A percentile compares a stretch with the other conserved stretches of the same genome.
phyloP scores from a whole-genome alignment of 2,888 invertebrate genomes.

The Litoditis marina region DNA sequence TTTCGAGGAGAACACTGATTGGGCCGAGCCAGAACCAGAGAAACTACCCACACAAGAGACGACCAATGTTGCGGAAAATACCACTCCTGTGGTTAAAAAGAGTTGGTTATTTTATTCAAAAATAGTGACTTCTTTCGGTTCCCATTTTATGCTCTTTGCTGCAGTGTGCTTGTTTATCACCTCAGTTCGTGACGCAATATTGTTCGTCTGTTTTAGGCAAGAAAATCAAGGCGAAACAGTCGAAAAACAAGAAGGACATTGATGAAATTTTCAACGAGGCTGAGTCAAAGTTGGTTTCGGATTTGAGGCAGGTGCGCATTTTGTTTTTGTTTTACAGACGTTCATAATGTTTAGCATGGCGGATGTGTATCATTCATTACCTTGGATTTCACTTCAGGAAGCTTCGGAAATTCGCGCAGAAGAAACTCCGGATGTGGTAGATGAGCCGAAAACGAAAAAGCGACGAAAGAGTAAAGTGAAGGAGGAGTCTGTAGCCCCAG shows the following conservation, averaged over 20 bases:
- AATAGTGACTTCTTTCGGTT: no score
- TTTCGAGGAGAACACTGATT: slow-evolving; percentile 30
- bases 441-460: slow-evolving; percentile 20
- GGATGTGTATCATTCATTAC: no score
- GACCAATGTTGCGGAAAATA: not conserved
- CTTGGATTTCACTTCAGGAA: slow-evolving; percentile 2
- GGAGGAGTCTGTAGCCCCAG: slow-evolving; percentile 10
- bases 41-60: not conserved
- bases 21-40: slow-evolving; percentile 17
- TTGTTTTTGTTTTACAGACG: not conserved
- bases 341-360: no score
- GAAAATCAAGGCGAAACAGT: no score
- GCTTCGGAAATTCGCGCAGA: not conserved
- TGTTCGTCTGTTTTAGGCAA: no score
- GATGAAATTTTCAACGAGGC: slow-evolving; percentile 9
- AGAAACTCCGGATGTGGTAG: slow-evolving; percentile 1
- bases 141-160: no score
- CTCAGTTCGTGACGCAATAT: no score
- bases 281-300: slow-evolving; percentile 9
- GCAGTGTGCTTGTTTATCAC: no score
- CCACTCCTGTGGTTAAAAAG: no score
- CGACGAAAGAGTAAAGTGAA: slow-evolving; percentile 19
- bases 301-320: slow-evolving; percentile 1
- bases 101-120: no score
- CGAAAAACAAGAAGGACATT: slow-evolving; percentile 8